phyloP scores from a whole-genome alignment of 2,797 vertebrate genomes.

The Tapera naevia region DNA sequence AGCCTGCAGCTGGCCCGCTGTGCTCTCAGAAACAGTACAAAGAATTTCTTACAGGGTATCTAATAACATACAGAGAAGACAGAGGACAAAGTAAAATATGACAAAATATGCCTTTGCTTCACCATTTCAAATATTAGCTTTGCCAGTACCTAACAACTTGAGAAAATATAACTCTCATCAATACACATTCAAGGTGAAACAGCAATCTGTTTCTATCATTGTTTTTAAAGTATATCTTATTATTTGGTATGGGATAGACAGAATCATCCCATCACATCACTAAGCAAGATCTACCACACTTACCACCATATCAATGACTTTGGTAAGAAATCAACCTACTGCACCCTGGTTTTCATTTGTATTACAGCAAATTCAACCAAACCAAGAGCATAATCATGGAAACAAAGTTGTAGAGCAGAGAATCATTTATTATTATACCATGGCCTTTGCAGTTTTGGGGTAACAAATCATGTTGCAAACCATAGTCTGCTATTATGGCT shows the following conservation, averaged over 20 bases:
- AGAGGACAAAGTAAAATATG: neutral
- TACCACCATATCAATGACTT: neutral
- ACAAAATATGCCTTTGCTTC: neutral
- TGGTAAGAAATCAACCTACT: neutral
- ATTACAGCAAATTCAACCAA: neutral
- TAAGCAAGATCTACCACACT: neutral
- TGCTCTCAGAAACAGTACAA: neutral
- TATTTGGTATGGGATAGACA: neutral
- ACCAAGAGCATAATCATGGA: neutral
- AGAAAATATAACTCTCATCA: neutral
- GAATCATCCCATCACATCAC: neutral
- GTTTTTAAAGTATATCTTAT: neutral
- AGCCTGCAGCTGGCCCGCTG: neutral
- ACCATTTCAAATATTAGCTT: neutral
- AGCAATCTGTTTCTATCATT: neutral
- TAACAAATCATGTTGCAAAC: neutral
- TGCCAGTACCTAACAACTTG: neutral
- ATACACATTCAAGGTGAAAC: neutral
- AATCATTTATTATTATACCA: neutral
- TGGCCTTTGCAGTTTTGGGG: neutral
- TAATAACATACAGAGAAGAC: neutral
- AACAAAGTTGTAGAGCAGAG: neutral
- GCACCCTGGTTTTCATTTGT: neutral
- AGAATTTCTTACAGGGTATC: neutral
- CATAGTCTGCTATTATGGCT: neutral